Evolutionary conservation across 2,888 invertebrate species (phyloP), one percentile per base, ranked within the genome.

Genomic region (Sclerodermus sp.): DNA sequence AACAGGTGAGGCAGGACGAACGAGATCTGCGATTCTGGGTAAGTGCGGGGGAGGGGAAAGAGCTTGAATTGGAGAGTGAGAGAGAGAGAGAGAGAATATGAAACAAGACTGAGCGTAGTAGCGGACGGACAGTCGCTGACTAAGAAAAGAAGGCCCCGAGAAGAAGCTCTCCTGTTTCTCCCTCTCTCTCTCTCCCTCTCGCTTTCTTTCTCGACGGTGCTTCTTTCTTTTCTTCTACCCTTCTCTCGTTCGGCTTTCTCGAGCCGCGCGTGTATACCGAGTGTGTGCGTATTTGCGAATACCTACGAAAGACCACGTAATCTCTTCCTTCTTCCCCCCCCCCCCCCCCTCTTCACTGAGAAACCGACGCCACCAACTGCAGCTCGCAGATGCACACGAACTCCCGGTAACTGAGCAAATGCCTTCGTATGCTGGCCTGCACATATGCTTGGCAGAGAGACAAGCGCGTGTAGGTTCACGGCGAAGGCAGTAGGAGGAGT

Each of bases 121-220:
- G 71, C 70, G 69, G 8, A 23, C n/a, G n/a, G 69, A 71, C 71
- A 69, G 64, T 68, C 72, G 60, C 64, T 64, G 60, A 70, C 64
- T 68, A 70, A 64, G n/a, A n/a, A n/a, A n/a, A n/a, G n/a, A n/a
- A 23, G 62, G 64, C 64, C 60, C 68, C 57, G 61, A 23, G 23
- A 65, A 62, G 66, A 64, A 65, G 64, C 66, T 66, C 67, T 58
- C 64, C 70, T 67, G 61, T 23, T 16, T 18, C 18, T 32, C 43
- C 40, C 45, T 45, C 39, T 42, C 45, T 37, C 17, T 32, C 17
- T 15, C 38, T 44, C 45, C 32, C 8, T 41, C 37, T 36, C 29
- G 13, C 30, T 34, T 34, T 34, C 34, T 34, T 13, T 23, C 8
- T 8, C 23, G 3, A 8, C 23, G 23, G 8, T 5, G 8, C 36